These are phyloP conservation scores for Heliothis subflexa DNA, from an alignment of 1,140 invertebrate genomes.

Conservation along the genomic window DNA sequence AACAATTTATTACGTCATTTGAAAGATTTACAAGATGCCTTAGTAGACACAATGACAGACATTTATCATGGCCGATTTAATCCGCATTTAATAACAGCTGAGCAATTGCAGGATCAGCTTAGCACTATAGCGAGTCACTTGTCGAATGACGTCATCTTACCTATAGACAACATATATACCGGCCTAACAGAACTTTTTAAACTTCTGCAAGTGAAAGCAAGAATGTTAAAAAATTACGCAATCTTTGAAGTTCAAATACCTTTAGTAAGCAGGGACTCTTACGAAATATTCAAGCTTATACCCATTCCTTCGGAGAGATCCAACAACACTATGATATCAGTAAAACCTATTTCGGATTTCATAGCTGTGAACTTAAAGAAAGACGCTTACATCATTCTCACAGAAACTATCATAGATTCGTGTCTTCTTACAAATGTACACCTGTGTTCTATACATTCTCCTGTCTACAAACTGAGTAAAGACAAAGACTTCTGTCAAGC, in stretches of 20 bases:
- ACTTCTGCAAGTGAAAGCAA: background rate
- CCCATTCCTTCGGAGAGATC: background rate
- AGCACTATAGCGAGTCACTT: background rate
- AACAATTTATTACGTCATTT: background rate
- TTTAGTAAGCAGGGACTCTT: background rate
- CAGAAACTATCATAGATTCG: background rate
- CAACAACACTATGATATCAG: background rate
- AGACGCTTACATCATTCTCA: background rate
- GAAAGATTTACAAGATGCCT: background rate
- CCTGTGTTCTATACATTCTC: background rate
- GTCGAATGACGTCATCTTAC: background rate
- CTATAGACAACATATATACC: background rate
- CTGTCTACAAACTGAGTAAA: background rate
- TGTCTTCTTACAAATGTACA: background rate
- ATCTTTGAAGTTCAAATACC: background rate
- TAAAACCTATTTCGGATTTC: background rate
- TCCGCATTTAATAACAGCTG: background rate
- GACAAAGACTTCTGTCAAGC: background rate
- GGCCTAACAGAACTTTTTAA: background rate
- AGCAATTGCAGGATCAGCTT: conserved; percentile 9
- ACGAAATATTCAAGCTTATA: background rate
- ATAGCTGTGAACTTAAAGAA: background rate
- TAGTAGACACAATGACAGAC: background rate
- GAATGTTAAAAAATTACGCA: background rate
- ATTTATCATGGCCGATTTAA: conserved; percentile 30